Percentiles rank a stretch among this genome's conserved stretches.
phyloP scores from a whole-genome alignment of 2,888 invertebrate genomes.

The Eristalis pertinax region DNA sequence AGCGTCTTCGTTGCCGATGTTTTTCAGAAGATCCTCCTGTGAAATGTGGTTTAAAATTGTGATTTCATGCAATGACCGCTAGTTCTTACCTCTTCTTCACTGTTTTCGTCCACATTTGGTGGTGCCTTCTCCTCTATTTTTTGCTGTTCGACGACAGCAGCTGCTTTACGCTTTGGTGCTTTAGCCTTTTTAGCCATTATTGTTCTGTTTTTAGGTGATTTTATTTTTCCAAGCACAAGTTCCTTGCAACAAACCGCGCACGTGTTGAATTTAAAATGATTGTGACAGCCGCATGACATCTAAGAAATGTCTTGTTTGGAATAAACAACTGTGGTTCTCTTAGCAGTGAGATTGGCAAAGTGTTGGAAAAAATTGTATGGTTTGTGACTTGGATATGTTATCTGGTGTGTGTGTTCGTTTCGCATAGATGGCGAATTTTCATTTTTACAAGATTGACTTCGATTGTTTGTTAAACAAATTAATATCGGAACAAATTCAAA shows the following conservation, averaged over 20 bases:
- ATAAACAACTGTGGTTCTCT: slow-evolving; percentile 49
- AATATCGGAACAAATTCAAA: too few species aligned
- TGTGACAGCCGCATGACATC: not conserved
- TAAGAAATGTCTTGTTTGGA: slow-evolving; percentile 28
- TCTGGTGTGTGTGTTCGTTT: not conserved
- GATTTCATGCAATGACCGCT: not conserved
- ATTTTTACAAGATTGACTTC: not conserved
- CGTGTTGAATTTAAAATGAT: slow-evolving; percentile 44
- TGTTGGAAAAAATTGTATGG: not conserved
- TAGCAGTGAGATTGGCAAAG: not conserved
- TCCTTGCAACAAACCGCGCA: slow-evolving; percentile 14
- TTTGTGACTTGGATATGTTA: not conserved
- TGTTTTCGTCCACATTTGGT: slow-evolving; percentile 4
- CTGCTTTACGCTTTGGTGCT: slow-evolving; percentile 70
- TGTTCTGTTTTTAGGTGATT: not conserved
- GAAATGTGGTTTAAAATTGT: slow-evolving; percentile 13
- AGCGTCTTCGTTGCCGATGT: slow-evolving; percentile 78
- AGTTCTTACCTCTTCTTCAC: slow-evolving; percentile 48
- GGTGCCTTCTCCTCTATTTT: slow-evolving; percentile 36
- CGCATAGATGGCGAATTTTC: not conserved
- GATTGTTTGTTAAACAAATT: not conserved
- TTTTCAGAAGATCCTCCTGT: slow-evolving; percentile 77
- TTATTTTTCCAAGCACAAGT: slow-evolving; percentile 3
- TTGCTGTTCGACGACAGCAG: not conserved
- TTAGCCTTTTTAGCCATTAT: slow-evolving; percentile 62